Base-by-base conservation (phyloP, 1,140 invertebrate species). In the Sesamia nonagrioides region DNA sequence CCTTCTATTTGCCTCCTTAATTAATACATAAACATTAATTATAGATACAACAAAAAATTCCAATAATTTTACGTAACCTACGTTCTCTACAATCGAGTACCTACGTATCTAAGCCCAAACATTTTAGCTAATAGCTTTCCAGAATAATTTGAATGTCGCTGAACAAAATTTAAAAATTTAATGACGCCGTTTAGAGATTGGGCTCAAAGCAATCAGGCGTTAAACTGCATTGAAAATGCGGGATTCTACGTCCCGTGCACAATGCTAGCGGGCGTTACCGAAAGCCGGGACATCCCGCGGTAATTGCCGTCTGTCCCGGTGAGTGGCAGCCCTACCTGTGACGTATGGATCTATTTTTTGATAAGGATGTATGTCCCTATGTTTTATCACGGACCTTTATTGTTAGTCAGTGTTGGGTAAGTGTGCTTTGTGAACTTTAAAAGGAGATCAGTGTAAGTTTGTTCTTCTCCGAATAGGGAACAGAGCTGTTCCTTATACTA, bases 161-260 rank as follows among this genome's bases (percentile, higher is more conserved):
- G 42, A 75, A 61, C 40, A 18, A 61, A 75, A 75, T 75, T 48
- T 75, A 45, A 75, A 75, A 75, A 13, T 75, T 60, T 75, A 75
- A 75, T 61, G 50, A 61, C 40, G 21, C 6, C 72, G 56, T 37
- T 75, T 75, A 61, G 42, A 61, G 72, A 75, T 75, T 61, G 72
- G 56, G 72, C 48, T 75, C 72, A 42, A 35, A 45, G 56, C 72
- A 61, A 61, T 75, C 72, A 42, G 27, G 54, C 42, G 72, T 75
- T 45, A 50, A 75, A 75, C 72, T 75, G 72, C 72, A 75, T 61
- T 75, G 72, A 75, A 75, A 61, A 75, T 69, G 56, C 54, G 56
- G 40, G 54, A 75, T 61, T 74, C 42, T 69, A 69, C 37, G 56
- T 61, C 40, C 56, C 37, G 54, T 48, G 42, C 37, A 75, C 72